These are phyloP conservation scores for Rhizoglyphus robini DNA, from an alignment of 1,140 invertebrate genomes.

Conservation along the genomic window DNA sequence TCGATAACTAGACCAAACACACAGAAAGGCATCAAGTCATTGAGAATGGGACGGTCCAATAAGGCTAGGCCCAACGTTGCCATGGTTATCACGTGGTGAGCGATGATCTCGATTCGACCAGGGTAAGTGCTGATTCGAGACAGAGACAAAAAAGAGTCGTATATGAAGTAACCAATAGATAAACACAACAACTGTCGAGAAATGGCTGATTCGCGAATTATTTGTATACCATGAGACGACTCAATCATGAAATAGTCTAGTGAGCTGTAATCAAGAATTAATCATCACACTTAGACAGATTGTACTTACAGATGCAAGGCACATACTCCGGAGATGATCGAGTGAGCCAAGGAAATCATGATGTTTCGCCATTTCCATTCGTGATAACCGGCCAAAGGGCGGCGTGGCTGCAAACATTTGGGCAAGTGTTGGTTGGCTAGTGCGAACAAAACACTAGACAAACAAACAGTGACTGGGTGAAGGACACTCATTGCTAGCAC, in stretches of 20 bases:
- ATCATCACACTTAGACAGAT: no score
- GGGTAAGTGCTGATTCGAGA: background rate
- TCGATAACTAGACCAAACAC: constrained; percentile 8
- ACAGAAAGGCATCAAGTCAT: background rate
- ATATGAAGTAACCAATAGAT: constrained; percentile 17
- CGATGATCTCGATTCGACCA: constrained; percentile 10
- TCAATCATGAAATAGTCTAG: background rate
- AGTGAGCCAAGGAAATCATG: background rate
- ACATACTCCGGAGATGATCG: background rate
- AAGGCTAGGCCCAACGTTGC: background rate
- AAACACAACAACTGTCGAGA: background rate
- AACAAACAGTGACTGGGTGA: no score
- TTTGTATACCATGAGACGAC: background rate
- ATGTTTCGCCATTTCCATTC: constrained; percentile 18
- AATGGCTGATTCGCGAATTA: background rate
- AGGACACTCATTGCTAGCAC: no score
- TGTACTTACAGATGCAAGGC: constrained; percentile 15
- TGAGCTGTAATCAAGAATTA: background rate
- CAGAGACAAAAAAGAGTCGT: constrained; percentile 5
- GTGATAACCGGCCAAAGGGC: background rate
- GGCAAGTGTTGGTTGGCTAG: background rate
- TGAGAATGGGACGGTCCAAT: background rate
- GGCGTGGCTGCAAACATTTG: background rate
- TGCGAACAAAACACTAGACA: background rate
- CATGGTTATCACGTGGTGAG: constrained; percentile 13